These are phyloP conservation scores for Datnioides undecimradiatus DNA, from an alignment of 2,113 vertebrate species.

Conservation along the genomic window DNA sequence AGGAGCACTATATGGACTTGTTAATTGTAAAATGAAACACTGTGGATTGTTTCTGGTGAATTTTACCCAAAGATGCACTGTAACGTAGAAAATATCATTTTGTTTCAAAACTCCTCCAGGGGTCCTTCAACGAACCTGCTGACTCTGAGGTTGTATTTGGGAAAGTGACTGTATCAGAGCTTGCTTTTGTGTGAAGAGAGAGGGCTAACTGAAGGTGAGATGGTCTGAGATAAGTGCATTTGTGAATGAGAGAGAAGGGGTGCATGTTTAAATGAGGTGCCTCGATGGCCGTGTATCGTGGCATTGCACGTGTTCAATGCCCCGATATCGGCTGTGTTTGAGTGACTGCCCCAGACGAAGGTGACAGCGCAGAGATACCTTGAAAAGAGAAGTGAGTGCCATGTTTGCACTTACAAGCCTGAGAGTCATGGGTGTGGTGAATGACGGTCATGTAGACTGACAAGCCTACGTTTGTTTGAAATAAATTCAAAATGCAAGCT, in stretches of 20 bases:
- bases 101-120: slow-evolving; percentile 49
- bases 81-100: slow-evolving; percentile 26
- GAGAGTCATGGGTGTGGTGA: slow-evolving; percentile 59
- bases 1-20: slow-evolving; percentile 32
- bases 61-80: slow-evolving; percentile 57
- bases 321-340: slow-evolving; percentile 42
- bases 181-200: slow-evolving; percentile 51
- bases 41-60: slow-evolving; percentile 25
- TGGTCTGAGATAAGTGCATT: slow-evolving; percentile 64
- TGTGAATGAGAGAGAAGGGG: slow-evolving; percentile 35
- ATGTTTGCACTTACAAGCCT: slow-evolving; percentile 51
- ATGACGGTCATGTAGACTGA: slow-evolving; percentile 67
- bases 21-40: slow-evolving; percentile 33
- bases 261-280: slow-evolving; percentile 19
- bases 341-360: slow-evolving; percentile 42
- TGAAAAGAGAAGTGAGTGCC: slow-evolving; percentile 63
- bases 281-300: slow-evolving; percentile 1
- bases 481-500: slow-evolving; percentile 78
- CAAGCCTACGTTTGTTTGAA: slow-evolving; percentile 68
- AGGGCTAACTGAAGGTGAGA: slow-evolving; percentile 37
- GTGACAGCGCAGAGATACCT: slow-evolving; percentile 45
- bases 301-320: slow-evolving; percentile 9
- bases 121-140: slow-evolving; percentile 37
- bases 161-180: slow-evolving; percentile 32
- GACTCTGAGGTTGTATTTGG: slow-evolving; percentile 25